Evolutionary conservation across 2,888 invertebrate species (phyloP).

Genomic region (Brenthis daphne): DNA sequence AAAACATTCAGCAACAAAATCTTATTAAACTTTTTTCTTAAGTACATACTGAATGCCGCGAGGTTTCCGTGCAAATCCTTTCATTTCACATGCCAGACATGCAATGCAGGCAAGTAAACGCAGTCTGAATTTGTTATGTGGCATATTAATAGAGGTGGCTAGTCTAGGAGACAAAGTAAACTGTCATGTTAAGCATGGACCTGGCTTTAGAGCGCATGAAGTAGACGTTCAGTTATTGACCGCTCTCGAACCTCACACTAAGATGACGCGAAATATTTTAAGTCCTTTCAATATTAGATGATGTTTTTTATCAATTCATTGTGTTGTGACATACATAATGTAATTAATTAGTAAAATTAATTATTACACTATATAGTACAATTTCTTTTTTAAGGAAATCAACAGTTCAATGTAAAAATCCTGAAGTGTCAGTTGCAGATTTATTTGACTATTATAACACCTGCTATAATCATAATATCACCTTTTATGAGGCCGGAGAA

Average conservation of each 20-base stretch:
- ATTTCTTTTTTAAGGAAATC: neutral
- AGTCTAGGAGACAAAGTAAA: constrained; percentile 31
- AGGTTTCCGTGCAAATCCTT: constrained; percentile 35
- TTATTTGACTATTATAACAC: constrained; percentile 14
- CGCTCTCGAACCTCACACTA: neutral
- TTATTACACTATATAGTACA: too few species aligned
- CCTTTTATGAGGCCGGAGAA: constrained; percentile 20
- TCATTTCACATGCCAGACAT: constrained; percentile 37
- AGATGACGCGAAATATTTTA: neutral
- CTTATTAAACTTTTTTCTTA: constrained; percentile 22
- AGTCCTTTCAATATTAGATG: too few species aligned
- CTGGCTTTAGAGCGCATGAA: constrained; percentile 5
- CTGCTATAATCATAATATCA: constrained; percentile 22
- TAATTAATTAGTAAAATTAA: too few species aligned
- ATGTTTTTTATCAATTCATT: too few species aligned
- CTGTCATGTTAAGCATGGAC: constrained; percentile 31
- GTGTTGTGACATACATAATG: too few species aligned
- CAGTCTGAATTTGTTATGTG: constrained; percentile 38
- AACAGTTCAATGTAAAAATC: neutral
- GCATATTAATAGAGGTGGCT: constrained; percentile 35
- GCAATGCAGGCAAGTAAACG: constrained; percentile 39
- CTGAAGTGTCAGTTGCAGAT: constrained; percentile 2
- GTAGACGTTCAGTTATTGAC: constrained; percentile 12
- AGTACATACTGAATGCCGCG: constrained; percentile 34
- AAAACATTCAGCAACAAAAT: constrained; percentile 5